Percentiles rank a stretch among this genome's conserved stretches.
Evolutionary conservation across 2,888 invertebrate genomes (phyloP).

Genomic region (Eugnorisma glareosa): DNA sequence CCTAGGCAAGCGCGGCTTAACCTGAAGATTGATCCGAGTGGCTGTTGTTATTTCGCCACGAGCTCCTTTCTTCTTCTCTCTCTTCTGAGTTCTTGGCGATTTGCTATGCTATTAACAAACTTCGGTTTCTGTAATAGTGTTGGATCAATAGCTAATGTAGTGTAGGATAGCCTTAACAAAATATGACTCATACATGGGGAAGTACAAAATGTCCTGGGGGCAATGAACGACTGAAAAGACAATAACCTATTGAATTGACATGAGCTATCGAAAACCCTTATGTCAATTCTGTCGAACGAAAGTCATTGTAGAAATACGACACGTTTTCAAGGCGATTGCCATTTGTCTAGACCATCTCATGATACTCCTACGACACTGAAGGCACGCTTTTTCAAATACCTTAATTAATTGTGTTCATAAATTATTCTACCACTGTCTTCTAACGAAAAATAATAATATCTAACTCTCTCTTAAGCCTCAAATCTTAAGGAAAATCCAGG

Average conservation of each 20-base stretch:
- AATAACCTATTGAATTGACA: neutral
- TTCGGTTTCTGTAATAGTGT: neutral
- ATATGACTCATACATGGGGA: neutral
- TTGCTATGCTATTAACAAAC: too few relatives aligned
- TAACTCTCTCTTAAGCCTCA: conserved; percentile 2
- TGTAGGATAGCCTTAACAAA: neutral
- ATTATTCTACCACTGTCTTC: neutral
- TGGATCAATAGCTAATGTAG: neutral
- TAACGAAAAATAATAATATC: conserved; percentile 5
- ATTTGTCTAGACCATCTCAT: neutral
- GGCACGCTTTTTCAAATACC: neutral
- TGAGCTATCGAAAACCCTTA: neutral
- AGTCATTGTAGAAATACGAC: neutral
- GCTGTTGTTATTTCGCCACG: too few relatives aligned
- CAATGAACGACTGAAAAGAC: neutral
- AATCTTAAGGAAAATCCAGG: conserved; percentile 34
- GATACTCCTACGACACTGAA: neutral
- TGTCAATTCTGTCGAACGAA: neutral
- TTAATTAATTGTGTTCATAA: neutral
- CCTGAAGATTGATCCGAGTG: neutral
- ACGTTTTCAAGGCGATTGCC: neutral
- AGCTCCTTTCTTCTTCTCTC: too few relatives aligned
- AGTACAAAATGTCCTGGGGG: neutral
- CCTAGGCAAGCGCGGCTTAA: neutral
- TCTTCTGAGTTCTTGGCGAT: too few relatives aligned